A percentile compares a stretch with the other conserved stretches of the same genome.
Conservation (phyloP, 2,888 invertebrate species). For the Xestia sexstrigata region DNA sequence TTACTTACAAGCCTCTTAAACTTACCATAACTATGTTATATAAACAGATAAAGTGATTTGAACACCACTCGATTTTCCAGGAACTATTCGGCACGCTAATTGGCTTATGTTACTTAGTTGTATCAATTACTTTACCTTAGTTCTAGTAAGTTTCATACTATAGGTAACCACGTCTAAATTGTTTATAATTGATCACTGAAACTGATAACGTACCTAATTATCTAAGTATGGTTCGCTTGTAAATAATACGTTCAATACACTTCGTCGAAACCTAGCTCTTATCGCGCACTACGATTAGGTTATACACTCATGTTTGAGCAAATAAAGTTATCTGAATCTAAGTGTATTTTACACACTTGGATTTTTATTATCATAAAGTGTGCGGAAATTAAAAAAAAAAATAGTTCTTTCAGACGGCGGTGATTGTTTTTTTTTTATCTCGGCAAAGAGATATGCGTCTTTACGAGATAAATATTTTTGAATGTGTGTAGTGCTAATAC, state of each 20-base stretch:
- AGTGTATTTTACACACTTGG: no score
- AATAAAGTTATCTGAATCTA: no score
- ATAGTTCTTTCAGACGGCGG: no score
- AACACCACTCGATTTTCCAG: not conserved
- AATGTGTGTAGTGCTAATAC: not conserved
- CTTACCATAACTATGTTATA: not conserved
- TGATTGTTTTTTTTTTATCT: no score
- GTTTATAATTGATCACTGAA: conserved; percentile 1
- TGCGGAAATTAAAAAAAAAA: no score
- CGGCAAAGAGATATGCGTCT: no score
- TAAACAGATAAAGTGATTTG: not conserved
- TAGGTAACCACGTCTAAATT: not conserved
- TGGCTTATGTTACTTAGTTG: not conserved
- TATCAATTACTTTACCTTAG: not conserved
- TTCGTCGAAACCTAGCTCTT: no score
- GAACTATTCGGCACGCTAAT: not conserved
- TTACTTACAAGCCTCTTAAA: not conserved
- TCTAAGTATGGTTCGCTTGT: not conserved
- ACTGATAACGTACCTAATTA: not conserved
- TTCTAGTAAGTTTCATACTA: not conserved
- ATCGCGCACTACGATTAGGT: no score
- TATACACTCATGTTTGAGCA: no score
- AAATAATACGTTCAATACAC: no score
- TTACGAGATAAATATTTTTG: no score
- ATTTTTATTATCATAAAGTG: no score